Evolutionary conservation across 2,113 vertebrate species (phyloP), one percentile per base, ranked within the genome.

Genomic region (Sardina pilchardus): DNA sequence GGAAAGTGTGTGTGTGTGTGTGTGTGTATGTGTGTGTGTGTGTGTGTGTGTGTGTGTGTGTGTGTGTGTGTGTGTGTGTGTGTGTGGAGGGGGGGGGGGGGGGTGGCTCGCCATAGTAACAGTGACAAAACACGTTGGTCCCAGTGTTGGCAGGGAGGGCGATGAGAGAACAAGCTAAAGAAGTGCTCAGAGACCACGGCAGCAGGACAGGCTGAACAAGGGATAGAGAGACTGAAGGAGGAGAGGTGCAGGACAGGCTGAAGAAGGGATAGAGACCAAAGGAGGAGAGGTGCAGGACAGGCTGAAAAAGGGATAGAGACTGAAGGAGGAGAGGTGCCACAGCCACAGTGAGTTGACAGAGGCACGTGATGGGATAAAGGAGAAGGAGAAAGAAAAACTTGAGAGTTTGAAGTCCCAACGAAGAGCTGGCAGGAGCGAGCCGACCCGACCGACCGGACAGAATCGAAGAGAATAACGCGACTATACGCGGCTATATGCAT

Each of bases 71-170:
- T n/a, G n/a, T n/a, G n/a, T n/a, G n/a, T n/a, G n/a, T n/a, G n/a
- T n/a, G n/a, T n/a, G n/a, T n/a, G n/a, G n/a, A n/a, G 88, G 26
- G 85, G 88, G 86, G 92, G 86, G 83, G 86, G 88, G 90, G 92
- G 92, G 88, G 50, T 82, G 87, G 56, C 90, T 95, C 94, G 92
- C 95, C 94, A 95, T 95, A 93, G 95, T 93, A 94, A 95, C 95
- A 92, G 91, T 94, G 92, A 95, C 95, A 95, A 96, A 95, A 95
- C 94, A 93, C 89, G 90, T 85, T 90, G 89, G 91, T 88, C 87
- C 86, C 88, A 86, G 91, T 91, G 84, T 59, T 85, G 90, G 88
- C 82, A 89, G 90, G 88, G 88, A 89, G 87, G 88, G 89, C 89
- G 86, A 87, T 88, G 91, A 88, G 42, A 56, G 89, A 87, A 86